Evolutionary conservation across 2,113 vertebrate genomes (phyloP).

Genomic region (Picathartes gymnocephalus): DNA sequence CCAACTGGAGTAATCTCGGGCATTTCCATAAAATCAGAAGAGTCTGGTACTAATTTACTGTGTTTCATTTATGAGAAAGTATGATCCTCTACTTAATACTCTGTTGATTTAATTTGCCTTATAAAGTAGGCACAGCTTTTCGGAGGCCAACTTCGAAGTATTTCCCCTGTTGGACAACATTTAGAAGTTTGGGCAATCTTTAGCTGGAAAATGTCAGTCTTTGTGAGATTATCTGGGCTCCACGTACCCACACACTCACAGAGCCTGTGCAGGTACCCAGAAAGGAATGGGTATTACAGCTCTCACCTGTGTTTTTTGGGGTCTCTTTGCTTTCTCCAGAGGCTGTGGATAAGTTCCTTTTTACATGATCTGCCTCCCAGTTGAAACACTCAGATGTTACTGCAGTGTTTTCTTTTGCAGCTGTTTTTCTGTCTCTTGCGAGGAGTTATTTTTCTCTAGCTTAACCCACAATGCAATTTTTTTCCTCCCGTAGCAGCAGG

Average conservation of each 20-base stretch:
- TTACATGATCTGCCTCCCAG: accelerated
- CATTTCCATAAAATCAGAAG: neutral
- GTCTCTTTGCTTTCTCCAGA: neutral
- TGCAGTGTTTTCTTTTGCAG: accelerated
- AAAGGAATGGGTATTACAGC: neutral
- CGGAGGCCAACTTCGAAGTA: neutral
- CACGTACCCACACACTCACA: neutral
- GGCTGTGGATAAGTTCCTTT: neutral
- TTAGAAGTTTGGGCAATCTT: neutral
- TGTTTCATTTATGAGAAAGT: neutral
- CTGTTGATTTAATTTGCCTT: neutral
- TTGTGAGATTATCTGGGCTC: neutral
- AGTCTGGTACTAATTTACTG: neutral
- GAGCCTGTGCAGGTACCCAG: neutral
- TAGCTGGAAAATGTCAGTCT: neutral
- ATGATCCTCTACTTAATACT: neutral
- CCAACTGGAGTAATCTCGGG: neutral
- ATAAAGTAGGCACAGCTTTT: neutral
- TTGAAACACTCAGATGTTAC: neutral
- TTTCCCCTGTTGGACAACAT: neutral
- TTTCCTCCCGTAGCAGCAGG: neutral
- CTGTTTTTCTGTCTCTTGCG: accelerated
- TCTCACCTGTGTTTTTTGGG: neutral
- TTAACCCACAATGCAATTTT: neutral
- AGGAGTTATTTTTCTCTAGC: neutral